Conservation (phyloP, 2,888 invertebrate species). For the Omphaloscelis lunosa region DNA sequence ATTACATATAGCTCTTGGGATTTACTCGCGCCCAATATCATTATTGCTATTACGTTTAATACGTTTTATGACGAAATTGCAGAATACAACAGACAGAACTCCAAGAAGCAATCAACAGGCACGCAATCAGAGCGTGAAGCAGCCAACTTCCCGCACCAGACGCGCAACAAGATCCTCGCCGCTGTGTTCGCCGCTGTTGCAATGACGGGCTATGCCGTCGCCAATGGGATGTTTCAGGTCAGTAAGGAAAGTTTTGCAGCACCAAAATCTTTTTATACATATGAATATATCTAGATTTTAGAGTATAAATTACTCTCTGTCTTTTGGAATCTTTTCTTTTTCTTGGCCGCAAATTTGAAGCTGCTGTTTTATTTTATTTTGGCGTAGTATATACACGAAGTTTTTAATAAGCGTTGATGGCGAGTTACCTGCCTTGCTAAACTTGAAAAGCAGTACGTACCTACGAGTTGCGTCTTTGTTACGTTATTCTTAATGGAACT, state of each 20-base stretch:
- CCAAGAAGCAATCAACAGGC: conserved; percentile 85
- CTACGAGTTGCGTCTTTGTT: too few relatives aligned
- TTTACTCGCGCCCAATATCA: not conserved
- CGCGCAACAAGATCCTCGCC: conserved; percentile 93
- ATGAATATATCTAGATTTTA: conserved; percentile 27
- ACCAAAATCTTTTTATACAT: conserved; percentile 11
- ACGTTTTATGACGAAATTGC: conserved; percentile 44
- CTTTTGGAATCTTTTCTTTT: conserved; percentile 7
- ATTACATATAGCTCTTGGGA: not conserved
- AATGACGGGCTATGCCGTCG: conserved; percentile 93
- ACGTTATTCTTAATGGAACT: not conserved
- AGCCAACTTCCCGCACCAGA: conserved; percentile 92
- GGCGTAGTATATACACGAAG: not conserved
- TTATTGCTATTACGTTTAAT: not conserved
- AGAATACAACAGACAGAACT: conserved; percentile 86
- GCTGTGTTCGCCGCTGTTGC: conserved; percentile 92
- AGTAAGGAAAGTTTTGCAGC: conserved; percentile 60
- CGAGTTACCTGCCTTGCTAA: not conserved
- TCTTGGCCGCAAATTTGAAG: conserved; percentile 17
- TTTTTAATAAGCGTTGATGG: not conserved
- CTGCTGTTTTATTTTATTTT: not conserved
- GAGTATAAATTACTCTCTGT: not conserved
- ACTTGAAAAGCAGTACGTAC: not conserved
- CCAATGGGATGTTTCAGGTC: conserved; percentile 92
- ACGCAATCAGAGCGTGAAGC: conserved; percentile 90